phyloP scores from a whole-genome alignment of 2,888 invertebrate genomes.

The Ametastegia equiseti region DNA sequence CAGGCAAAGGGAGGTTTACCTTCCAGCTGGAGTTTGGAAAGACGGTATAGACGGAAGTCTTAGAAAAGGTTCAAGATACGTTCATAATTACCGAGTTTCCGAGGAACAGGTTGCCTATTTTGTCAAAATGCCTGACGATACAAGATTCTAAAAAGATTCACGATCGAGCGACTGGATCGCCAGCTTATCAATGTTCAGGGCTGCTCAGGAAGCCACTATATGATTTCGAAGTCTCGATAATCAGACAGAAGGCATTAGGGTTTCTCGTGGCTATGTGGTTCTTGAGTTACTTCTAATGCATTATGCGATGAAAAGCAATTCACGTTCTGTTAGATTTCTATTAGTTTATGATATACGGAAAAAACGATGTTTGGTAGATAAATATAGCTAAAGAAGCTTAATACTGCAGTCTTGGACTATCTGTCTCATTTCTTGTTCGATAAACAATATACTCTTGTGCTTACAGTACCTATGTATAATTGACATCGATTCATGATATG shows the following conservation, averaged over 20 bases:
- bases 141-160: conserved; percentile 81
- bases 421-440: background rate
- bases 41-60: conserved; percentile 93
- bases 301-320: background rate
- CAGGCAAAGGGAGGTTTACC: conserved; percentile 88
- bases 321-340: background rate
- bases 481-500: background rate
- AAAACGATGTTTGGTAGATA: background rate
- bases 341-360: background rate
- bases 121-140: conserved; percentile 90
- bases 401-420: background rate
- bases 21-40: conserved; percentile 95
- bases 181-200: background rate
- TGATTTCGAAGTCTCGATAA: background rate
- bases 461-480: background rate
- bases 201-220: background rate
- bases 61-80: conserved; percentile 93
- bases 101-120: conserved; percentile 90
- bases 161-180: background rate
- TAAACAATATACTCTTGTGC: background rate
- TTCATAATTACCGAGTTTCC: conserved; percentile 91
- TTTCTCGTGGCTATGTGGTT: background rate
- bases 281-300: background rate
- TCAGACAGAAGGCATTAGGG: too few relatives aligned
- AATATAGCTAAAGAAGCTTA: background rate